Evolutionary conservation across 2,113 vertebrate genomes (phyloP), one percentile per base, ranked within the genome.

Genomic region (Macquaria ambigua): DNA sequence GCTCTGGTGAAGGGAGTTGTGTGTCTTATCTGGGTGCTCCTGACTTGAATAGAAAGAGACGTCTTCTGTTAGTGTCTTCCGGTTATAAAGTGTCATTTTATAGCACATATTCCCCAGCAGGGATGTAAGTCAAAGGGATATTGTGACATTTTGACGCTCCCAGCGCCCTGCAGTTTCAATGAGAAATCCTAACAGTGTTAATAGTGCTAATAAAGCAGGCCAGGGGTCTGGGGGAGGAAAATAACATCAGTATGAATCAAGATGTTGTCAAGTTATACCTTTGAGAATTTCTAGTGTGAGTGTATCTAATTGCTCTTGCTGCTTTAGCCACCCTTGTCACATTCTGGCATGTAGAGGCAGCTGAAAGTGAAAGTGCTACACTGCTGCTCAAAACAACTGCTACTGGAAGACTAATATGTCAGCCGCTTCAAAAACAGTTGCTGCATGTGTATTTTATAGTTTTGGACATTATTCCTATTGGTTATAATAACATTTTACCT

Each of bases 21-120:
- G 63, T 46, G 56, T 15, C 48, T 67, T 76, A 64, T 78, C 41
- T 66, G 18, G 46, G 50, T 23, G 64, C 71, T 58, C n/a, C 74
- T 61, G 59, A 50, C 77, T 84, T 56, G 58, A 77, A 89, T 81
- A 53, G 67, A 90, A 75, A 86, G 63, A 86, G 63, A 78, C 50
- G 15, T 84, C 76, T 68, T 46, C 68, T 52, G 31, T 81, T 63
- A 50, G 43, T 58, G 50, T 92, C 85, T 83, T 55, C 18, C 68
- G 74, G 82, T 89, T 68, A 77, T 67, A 59, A 82, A 87, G 77
- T 90, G 85, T 83, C 79, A 81, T 82, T 90, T 82, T 61, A 39
- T 61, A 20, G 76, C 74, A 37, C 61, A 15, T 58, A 75, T 43
- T 84, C 82, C 74, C 76, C 70, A 75, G 53, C 82, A 63, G 77